Percentiles rank a stretch among this genome's conserved stretches.
These are phyloP conservation scores for Ptyas mucosa DNA, from an alignment of 2,113 vertebrate genomes.

Conservation along the genomic window DNA sequence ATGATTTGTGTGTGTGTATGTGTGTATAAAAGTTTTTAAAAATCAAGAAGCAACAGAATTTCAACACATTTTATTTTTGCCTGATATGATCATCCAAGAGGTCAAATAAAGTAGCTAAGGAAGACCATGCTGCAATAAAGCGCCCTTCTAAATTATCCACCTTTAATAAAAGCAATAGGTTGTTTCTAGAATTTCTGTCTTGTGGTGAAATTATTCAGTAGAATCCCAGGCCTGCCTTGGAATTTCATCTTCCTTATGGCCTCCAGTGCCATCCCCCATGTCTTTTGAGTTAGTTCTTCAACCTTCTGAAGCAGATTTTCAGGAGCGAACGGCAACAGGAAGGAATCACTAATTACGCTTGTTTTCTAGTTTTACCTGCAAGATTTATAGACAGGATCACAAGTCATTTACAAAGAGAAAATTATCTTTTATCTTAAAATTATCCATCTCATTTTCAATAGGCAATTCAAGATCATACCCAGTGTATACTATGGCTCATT, in stretches of 20 bases:
- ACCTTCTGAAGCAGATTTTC: background rate
- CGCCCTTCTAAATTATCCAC: background rate
- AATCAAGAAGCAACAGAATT: background rate
- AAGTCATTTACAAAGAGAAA: background rate
- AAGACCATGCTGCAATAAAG: background rate
- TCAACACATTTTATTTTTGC: background rate
- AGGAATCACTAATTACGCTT: background rate
- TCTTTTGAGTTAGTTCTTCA: background rate
- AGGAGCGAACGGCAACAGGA: background rate
- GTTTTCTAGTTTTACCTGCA: background rate
- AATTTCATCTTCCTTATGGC: background rate
- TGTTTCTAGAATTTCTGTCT: background rate
- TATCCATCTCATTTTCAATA: background rate
- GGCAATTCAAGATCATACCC: background rate
- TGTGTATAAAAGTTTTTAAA: background rate
- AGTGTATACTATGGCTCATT: background rate
- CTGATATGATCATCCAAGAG: background rate
- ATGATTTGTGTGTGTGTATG: too few species aligned
- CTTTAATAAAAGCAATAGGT: background rate
- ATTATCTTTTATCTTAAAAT: background rate
- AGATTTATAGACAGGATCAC: background rate
- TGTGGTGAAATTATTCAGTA: background rate
- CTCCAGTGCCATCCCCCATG: background rate
- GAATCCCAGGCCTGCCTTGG: background rate
- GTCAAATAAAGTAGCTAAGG: background rate